A percentile compares a stretch with the other conserved stretches of the same genome.
phyloP scores from a whole-genome alignment of 2,888 invertebrate species.

The Zaprionus bogoriensis region DNA sequence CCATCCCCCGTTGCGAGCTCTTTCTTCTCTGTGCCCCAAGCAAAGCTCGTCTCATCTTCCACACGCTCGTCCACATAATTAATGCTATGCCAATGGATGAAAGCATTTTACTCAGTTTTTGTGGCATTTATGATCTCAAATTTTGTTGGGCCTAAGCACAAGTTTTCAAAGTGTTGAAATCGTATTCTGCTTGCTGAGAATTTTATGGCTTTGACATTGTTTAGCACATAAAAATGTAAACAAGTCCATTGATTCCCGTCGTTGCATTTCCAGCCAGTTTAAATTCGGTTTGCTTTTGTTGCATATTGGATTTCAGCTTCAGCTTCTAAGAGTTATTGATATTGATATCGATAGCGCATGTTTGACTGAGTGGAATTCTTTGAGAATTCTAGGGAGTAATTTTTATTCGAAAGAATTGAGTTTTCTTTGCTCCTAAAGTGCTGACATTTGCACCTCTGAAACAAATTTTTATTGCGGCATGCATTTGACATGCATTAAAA shows the following conservation, averaged over 20 bases:
- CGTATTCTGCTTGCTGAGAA: constrained; percentile 54
- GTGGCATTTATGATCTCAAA: constrained; percentile 57
- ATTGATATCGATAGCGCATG: constrained; percentile 8
- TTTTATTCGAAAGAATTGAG: neutral
- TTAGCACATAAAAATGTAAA: constrained; percentile 59
- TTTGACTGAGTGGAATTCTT: neutral
- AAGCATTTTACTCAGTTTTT: constrained; percentile 46
- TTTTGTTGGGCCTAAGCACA: constrained; percentile 5
- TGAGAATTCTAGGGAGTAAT: neutral
- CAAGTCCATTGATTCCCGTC: constrained; percentile 48
- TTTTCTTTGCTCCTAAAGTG: neutral
- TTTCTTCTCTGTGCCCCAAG: neutral
- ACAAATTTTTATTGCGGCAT: neutral
- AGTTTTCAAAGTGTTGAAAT: constrained; percentile 62
- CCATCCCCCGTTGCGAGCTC: neutral
- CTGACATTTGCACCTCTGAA: neutral
- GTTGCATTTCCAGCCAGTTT: constrained; percentile 1
- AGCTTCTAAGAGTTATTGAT: neutral
- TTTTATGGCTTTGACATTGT: constrained; percentile 44
- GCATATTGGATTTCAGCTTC: constrained; percentile 57
- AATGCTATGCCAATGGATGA: constrained; percentile 27
- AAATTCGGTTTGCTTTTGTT: neutral
- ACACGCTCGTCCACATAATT: constrained; percentile 44
- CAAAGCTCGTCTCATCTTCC: constrained; percentile 17
- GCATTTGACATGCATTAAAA: neutral